Evolutionary conservation across 2,888 invertebrate genomes (phyloP).

Genomic region (Anaspis maculata): DNA sequence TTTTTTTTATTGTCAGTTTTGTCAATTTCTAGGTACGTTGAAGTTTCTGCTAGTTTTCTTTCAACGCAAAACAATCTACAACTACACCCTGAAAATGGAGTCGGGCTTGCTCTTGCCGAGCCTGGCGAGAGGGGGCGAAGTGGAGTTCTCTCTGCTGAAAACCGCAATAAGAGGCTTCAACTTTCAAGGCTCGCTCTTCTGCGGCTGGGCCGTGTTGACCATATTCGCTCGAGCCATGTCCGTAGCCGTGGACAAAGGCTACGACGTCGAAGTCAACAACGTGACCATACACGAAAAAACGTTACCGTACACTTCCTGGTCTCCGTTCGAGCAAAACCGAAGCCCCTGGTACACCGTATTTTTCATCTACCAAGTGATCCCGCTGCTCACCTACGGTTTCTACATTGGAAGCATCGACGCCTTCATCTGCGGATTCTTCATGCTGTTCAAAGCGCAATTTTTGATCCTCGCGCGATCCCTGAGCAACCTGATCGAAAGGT

Average conservation of each 20-base stretch:
- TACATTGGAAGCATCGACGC: conserved; percentile 11
- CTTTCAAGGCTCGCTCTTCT: conserved; percentile 9
- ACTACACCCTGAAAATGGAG: conserved; percentile 8
- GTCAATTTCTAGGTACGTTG: conserved; percentile 7
- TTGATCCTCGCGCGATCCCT: conserved; percentile 7
- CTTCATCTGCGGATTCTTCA: conserved; percentile 11
- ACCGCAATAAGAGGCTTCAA: conserved; percentile 6
- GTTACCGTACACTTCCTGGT: conserved; percentile 10
- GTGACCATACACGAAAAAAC: conserved; percentile 6
- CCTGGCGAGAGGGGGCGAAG: conserved; percentile 8
- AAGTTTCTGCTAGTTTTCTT: conserved; percentile 10
- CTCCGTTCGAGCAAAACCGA: conserved; percentile 9
- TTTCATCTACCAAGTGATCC: conserved; percentile 8
- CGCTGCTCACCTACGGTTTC: conserved; percentile 7
- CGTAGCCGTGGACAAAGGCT: conserved; percentile 2
- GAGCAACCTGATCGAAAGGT: conserved; percentile 3
- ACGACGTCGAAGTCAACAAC: conserved; percentile 5
- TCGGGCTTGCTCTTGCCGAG: conserved; percentile 9
- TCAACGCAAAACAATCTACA: conserved; percentile 7
- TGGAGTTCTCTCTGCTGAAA: conserved; percentile 11
- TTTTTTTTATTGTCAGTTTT: too few relatives aligned
- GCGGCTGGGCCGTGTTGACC: conserved; percentile 1
- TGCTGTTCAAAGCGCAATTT: conserved; percentile 12
- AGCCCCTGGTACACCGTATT: conserved; percentile 10
- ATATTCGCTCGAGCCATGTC: not conserved